Evolutionary conservation across 1,140 invertebrate species (phyloP).

Genomic region (Helicoverpa armigera): DNA sequence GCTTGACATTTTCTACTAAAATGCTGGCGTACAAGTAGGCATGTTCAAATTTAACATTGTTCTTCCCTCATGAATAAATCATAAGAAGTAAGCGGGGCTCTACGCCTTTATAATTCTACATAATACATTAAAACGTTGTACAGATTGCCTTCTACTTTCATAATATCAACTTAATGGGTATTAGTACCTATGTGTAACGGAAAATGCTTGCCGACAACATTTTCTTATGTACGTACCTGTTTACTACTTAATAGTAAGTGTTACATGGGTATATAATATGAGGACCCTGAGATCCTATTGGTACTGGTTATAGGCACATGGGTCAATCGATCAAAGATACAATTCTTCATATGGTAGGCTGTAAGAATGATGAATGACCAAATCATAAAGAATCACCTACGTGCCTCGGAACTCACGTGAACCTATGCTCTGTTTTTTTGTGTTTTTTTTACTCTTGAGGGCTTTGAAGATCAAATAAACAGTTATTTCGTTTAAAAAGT

Average conservation of each 20-base stretch:
- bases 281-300: not conserved
- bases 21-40: conserved; percentile 75
- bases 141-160: conserved; percentile 84
- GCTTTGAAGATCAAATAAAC: too few species aligned
- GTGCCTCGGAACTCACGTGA: too few species aligned
- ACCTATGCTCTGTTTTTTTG: too few species aligned
- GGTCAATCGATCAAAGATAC: too few species aligned
- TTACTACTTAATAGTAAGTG: too few species aligned
- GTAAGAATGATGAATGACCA: too few species aligned
- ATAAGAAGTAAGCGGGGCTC: conserved; percentile 82
- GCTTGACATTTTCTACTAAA: conserved; percentile 78
- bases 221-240: conserved; percentile 3
- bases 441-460: too few species aligned
- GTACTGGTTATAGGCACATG: too few species aligned
- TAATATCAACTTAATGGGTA: conserved; percentile 70
- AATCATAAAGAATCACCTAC: too few species aligned
- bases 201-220: conserved; percentile 21
- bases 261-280: not conserved
- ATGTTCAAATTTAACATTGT: conserved; percentile 83
- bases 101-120: conserved; percentile 85
- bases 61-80: conserved; percentile 84
- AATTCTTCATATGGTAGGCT: too few species aligned
- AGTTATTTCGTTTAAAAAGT: too few species aligned
- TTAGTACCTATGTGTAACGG: conserved; percentile 48
- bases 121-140: conserved; percentile 85